Conservation (phyloP, 2,888 invertebrate genomes). For the Andrena minutula region DNA sequence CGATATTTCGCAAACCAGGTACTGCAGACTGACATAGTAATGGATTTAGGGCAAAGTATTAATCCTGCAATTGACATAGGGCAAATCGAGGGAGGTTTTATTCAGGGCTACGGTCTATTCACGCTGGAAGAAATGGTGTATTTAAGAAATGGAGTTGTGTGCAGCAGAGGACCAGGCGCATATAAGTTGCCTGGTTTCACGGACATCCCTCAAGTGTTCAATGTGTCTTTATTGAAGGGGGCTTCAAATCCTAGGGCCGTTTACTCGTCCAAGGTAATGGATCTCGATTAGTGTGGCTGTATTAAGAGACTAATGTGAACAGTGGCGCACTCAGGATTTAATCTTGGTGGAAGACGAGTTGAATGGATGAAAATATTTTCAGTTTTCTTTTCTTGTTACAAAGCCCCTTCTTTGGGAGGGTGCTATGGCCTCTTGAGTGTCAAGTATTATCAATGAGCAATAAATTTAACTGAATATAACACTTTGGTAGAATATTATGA, state of each 20-base stretch:
- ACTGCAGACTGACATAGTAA: constrained; percentile 95
- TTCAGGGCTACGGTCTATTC: constrained; percentile 97
- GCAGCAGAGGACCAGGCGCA: constrained; percentile 95
- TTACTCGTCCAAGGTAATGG: constrained; percentile 95
- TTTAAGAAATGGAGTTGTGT: constrained; percentile 92
- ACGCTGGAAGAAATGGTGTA: constrained; percentile 96
- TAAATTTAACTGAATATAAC: no score
- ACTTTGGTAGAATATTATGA: no score
- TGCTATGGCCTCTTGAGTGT: no score
- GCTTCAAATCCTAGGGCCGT: constrained; percentile 96
- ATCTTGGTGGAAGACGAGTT: no score
- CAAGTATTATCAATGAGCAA: no score
- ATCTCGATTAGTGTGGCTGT: neutral
- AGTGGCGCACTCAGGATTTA: no score
- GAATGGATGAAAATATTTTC: no score
- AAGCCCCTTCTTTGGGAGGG: no score
- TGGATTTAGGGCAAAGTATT: constrained; percentile 97
- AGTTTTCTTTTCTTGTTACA: no score
- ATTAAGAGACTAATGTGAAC: no score
- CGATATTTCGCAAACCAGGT: constrained; percentile 85
- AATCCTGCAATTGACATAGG: constrained; percentile 99
- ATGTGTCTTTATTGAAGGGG: constrained; percentile 96
- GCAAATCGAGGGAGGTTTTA: constrained; percentile 97
- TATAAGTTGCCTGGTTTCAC: constrained; percentile 98
- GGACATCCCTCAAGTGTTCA: constrained; percentile 96